Evolutionary conservation across 2,888 invertebrate genomes (phyloP).

Genomic region (Nemoura dubitans): DNA sequence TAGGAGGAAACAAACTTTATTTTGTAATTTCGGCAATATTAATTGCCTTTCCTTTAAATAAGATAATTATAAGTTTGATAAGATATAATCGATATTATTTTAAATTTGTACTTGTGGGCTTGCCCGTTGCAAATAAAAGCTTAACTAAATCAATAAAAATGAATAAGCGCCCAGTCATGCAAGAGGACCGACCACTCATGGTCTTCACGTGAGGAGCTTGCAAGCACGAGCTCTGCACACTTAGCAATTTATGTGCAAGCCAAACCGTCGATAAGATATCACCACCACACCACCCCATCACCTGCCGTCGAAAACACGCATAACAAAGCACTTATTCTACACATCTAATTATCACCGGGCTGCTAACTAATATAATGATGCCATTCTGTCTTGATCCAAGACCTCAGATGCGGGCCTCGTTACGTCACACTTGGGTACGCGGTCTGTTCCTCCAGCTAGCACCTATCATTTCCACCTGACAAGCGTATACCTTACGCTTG

Average conservation of each 20-base stretch:
- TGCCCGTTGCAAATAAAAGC: no score
- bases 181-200: no score
- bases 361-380: neutral
- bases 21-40: no score
- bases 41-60: no score
- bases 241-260: neutral
- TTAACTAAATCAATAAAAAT: no score
- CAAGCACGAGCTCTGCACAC: neutral
- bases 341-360: neutral
- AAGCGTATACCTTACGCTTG: neutral
- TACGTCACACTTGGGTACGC: neutral
- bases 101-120: no score
- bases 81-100: no score
- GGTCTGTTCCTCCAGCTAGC: neutral
- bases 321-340: neutral
- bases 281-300: neutral
- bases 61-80: no score
- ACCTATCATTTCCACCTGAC: neutral
- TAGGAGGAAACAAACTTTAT: no score
- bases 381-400: neutral
- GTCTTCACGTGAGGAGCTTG: neutral
- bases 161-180: no score
- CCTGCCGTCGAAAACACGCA: neutral
- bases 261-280: neutral
- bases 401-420: neutral